Percentiles rank a stretch among this genome's conserved stretches.
Evolutionary conservation across 2,797 vertebrate species (phyloP).

Genomic region (Potorous gilbertii): DNA sequence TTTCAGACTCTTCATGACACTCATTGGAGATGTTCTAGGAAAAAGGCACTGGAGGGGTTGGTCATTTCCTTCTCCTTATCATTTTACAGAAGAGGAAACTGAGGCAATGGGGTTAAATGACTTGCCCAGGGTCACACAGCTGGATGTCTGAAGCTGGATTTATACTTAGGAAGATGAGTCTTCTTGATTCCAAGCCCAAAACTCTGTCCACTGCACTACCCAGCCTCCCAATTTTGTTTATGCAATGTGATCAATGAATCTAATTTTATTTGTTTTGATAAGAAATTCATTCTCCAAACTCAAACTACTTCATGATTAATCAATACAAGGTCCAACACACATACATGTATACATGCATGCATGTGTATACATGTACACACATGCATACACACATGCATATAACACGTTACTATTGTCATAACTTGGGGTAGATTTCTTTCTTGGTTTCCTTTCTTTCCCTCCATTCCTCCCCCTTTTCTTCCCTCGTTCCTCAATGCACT

Average conservation of each 20-base stretch:
- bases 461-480: no score
- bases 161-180: no score
- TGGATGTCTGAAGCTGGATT: background rate
- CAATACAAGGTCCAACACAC: background rate
- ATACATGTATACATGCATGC: conserved; percentile 66
- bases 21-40: background rate
- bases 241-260: background rate
- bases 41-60: background rate
- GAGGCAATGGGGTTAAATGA: background rate
- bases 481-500: no score
- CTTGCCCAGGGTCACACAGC: no score
- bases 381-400: background rate
- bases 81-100: background rate
- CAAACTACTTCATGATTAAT: conserved; percentile 24
- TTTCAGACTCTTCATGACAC: background rate
- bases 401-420: conserved; percentile 34
- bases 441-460: no score
- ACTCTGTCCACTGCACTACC: no score
- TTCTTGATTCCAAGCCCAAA: no score
- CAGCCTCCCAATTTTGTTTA: background rate
- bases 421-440: no score
- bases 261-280: background rate
- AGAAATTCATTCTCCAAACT: background rate
- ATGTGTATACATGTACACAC: no score
- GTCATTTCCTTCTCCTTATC: background rate